Base-by-base conservation (phyloP, 2,888 invertebrate species). In the Noctua fimbriata region DNA sequence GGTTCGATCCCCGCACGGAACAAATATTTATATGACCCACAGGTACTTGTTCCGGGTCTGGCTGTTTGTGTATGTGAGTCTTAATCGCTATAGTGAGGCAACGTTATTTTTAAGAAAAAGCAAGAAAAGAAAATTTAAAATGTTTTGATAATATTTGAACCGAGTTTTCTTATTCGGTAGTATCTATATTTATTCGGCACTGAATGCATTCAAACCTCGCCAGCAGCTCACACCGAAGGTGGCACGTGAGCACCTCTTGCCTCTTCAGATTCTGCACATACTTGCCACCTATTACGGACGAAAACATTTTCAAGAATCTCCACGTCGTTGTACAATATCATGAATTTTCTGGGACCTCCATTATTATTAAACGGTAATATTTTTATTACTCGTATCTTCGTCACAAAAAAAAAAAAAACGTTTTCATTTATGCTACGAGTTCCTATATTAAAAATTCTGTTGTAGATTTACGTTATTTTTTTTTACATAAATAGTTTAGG, bases 251-350 rank as follows among this genome's bases (percentile, higher is more conserved):
- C 76, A 66, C 69, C 65, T 83, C 28, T 52, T 21, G 18, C n/a
- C 55, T 14, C 41, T 66, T 24, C 73, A 83, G 16, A 69, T 79
- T 75, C 52, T 77, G 32, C 47, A 77, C 85, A 79, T 87, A 79
- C 49, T 77, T 87, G 65, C 52, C 69, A 74, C 65, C 65, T 74
- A 82, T 65, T 85, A 32, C 47, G 21, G 28, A 71, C 41, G 58
- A 73, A 85, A 78, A 73, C 21, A 44, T 76, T 74, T 55, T 41
- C 32, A 74, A 63, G 76, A 84, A 85, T 76, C 41, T 47, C 41
- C 52, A 76, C 81, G 49, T 66, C 58, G 58, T 66, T 44, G 58
- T 21, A 52, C 16, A 81, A 58, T 65, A 58, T 80, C 47, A 55
- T 66, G 58, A 78, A 84, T 66, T 78, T 78, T 32, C n/a, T 16